Percentiles rank a stretch among this genome's conserved stretches.
Evolutionary conservation across 2,797 vertebrate genomes (phyloP).

Genomic region (Hippocampus kuda): DNA sequence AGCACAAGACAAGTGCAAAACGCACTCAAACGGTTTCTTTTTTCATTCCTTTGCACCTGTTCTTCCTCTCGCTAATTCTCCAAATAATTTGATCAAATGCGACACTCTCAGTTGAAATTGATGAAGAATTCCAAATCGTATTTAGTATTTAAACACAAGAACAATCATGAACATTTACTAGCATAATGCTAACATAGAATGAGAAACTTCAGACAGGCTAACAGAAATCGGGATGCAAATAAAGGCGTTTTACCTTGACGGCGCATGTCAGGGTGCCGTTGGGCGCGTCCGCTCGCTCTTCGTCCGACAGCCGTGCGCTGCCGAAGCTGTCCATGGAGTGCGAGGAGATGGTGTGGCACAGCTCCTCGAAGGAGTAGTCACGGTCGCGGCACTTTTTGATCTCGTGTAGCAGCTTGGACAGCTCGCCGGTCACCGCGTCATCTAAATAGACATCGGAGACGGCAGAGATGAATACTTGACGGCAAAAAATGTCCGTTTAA

Average conservation of each 20-base stretch:
- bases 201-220: neutral
- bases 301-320: conserved; percentile 78
- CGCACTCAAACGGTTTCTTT: too few relatives aligned
- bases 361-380: conserved; percentile 92
- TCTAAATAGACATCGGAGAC: conserved; percentile 54
- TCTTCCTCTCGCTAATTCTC: too few relatives aligned
- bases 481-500: neutral
- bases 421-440: conserved; percentile 86
- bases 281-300: conserved; percentile 67
- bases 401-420: conserved; percentile 90
- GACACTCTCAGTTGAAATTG: too few relatives aligned
- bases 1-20: neutral
- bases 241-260: conserved; percentile 56
- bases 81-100: too few relatives aligned
- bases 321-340: conserved; percentile 87
- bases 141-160: too few relatives aligned
- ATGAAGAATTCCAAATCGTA: too few relatives aligned
- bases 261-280: conserved; percentile 75
- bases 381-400: conserved; percentile 92
- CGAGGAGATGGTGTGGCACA: conserved; percentile 90
- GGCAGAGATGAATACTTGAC: neutral
- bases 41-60: too few relatives aligned
- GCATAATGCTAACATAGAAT: neutral
- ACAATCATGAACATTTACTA: neutral
- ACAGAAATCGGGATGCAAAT: neutral